Percentiles rank a stretch among this genome's conserved stretches.
phyloP scores from a whole-genome alignment of 35 echinoderm and acorn worm genomes.

The Heliocidaris tuberculata region DNA sequence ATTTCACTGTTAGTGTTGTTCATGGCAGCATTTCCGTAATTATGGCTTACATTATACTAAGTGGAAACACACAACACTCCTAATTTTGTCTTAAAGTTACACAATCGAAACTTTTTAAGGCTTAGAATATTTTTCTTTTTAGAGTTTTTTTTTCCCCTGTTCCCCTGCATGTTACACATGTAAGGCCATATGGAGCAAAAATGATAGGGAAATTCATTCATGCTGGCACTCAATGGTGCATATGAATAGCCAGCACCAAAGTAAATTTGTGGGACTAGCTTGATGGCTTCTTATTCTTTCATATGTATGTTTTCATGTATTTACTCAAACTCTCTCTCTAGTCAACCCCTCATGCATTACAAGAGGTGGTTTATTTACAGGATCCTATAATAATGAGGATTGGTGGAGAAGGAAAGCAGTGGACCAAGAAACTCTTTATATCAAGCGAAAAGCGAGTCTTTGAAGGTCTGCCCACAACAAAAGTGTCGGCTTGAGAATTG shows the following conservation, averaged over 20 bases:
- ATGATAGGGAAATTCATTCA: background rate
- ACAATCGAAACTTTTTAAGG: background rate
- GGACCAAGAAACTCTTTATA: background rate
- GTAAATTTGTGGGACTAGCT: background rate
- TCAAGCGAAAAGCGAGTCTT: background rate
- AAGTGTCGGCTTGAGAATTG: background rate
- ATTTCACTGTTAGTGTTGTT: too few relatives aligned
- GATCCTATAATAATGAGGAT: background rate
- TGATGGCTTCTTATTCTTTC: background rate
- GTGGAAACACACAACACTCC: too few relatives aligned
- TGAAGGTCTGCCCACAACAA: background rate
- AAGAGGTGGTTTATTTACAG: constrained; percentile 2
- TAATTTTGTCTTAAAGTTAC: background rate
- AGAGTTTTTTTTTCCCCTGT: background rate
- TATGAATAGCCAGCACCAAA: background rate
- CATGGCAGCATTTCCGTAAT: too few relatives aligned
- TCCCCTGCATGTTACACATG: too few relatives aligned
- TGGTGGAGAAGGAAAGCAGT: background rate
- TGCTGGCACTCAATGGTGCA: background rate
- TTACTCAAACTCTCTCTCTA: background rate
- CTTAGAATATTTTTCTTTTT: background rate
- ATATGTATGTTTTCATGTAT: background rate
- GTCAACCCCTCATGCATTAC: background rate
- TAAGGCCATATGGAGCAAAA: background rate
- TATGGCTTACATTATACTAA: too few relatives aligned